Conservation (phyloP, 1,140 invertebrate genomes). For the Zaprionus lachaisei region DNA sequence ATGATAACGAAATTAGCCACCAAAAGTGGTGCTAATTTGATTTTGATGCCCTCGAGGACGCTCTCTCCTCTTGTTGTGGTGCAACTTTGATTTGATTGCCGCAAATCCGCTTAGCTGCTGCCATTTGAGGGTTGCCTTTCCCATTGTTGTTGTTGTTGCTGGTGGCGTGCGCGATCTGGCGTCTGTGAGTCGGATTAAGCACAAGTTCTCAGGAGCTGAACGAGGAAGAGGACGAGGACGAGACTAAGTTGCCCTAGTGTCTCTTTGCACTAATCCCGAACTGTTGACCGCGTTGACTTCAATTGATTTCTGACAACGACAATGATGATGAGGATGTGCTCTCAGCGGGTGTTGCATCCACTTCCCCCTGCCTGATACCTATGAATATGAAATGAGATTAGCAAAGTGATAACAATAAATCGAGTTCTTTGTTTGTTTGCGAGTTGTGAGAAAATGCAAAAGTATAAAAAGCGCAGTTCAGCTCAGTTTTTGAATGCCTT, state of each 20-base stretch:
- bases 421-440: background rate
- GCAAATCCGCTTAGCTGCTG: conserved; percentile 64
- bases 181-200: conserved; percentile 68
- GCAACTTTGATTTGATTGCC: conserved; percentile 66
- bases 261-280: conserved; percentile 35
- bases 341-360: background rate
- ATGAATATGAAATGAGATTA: conserved; percentile 57
- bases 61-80: conserved; percentile 30
- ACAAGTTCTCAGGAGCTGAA: conserved; percentile 52
- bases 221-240: conserved; percentile 12
- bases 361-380: conserved; percentile 1
- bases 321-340: background rate
- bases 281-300: conserved; percentile 37
- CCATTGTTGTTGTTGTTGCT: conserved; percentile 8
- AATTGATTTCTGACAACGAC: conserved; percentile 26
- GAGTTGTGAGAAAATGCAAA: background rate
- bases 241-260: conserved; percentile 22
- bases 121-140: conserved; percentile 32
- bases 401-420: conserved; percentile 7
- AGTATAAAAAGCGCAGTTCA: background rate
- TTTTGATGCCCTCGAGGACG: conserved; percentile 58
- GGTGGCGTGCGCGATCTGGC: conserved; percentile 16
- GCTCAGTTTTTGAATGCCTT: background rate
- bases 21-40: conserved; percentile 79
- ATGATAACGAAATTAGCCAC: conserved; percentile 78